Evolutionary conservation across 1,140 invertebrate species (phyloP).

Genomic region (Macrocentrus cingulum): DNA sequence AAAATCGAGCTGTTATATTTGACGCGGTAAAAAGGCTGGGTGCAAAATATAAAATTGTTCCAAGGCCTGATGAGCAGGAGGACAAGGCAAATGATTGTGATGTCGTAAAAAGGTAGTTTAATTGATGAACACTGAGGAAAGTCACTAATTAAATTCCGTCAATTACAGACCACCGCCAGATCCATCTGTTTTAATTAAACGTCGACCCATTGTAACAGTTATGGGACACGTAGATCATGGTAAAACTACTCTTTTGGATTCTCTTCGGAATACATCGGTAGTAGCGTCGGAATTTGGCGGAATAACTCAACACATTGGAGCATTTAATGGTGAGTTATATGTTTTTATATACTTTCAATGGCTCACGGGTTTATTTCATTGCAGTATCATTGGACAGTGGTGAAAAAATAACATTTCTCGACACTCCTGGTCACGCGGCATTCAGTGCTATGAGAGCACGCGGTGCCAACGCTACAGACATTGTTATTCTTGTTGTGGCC

Average conservation of each 20-base stretch:
- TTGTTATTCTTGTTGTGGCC: slow-evolving; percentile 95
- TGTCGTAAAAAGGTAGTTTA: slow-evolving; percentile 36
- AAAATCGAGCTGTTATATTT: slow-evolving; percentile 63
- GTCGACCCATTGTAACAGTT: slow-evolving; percentile 92
- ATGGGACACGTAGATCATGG: slow-evolving; percentile 99
- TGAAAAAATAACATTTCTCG: slow-evolving; percentile 88
- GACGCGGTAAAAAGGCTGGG: slow-evolving; percentile 70
- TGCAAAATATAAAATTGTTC: slow-evolving; percentile 60
- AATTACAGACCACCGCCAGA: slow-evolving; percentile 63
- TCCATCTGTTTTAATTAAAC: slow-evolving; percentile 63
- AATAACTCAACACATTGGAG: slow-evolving; percentile 99
- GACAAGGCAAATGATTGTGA: slow-evolving; percentile 49
- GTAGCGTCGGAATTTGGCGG: slow-evolving; percentile 96
- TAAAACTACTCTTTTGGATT: slow-evolving; percentile 95
- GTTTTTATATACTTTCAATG: slow-evolving; percentile 4
- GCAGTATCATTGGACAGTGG: slow-evolving; percentile 69
- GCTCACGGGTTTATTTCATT: slow-evolving; percentile 30
- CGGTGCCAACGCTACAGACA: slow-evolving; percentile 91
- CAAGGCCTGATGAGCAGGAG: slow-evolving; percentile 51
- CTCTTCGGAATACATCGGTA: slow-evolving; percentile 81
- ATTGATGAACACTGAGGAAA: slow-evolving; percentile 1
- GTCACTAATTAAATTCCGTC: slow-evolving; percentile 7
- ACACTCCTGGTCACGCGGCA: slow-evolving; percentile 99
- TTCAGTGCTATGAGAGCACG: slow-evolving; percentile 89
- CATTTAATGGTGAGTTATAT: slow-evolving; percentile 88